Base-by-base conservation (phyloP, 1,140 invertebrate species). In the Zaprionus africanus region DNA sequence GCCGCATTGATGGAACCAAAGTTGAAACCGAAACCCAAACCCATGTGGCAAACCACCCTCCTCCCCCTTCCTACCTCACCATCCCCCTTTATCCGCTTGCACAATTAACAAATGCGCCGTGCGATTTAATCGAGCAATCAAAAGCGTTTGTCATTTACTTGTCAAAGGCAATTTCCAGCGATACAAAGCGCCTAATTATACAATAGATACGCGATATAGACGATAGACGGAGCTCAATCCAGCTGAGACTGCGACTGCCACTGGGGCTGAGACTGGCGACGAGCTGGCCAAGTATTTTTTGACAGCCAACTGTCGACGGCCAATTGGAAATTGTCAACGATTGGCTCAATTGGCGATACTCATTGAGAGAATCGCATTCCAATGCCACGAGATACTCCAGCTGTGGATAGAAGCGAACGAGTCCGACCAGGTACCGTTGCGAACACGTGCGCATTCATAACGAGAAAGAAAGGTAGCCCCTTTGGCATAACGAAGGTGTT, bases 141-240 rank as follows among this genome's bases (percentile, higher is more conserved):
- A 90, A 88, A 86, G 80, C 85, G 85, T 84, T 88, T 84, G 85
- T 88, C 81, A 88, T 88, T 88, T 84, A 84, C 78, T 82, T 88
- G 84, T 88, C 84, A 90, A 88, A 81, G 64, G 15, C 84, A 75
- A 88, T 83, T 87, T 83, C 73, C 78, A 78, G 26, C 77, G 71
- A 82, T 64, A 78, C 73, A 69, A 66, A 79, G 76, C 76, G 71
- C 53, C 75, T 90, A 88, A 88, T 90, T 87, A 87, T 86, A 76
- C 82, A 68, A 63, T 66, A 65, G 70, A 61, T 71, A 49, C 7
- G 15, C 54, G 13, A 57, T 34, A 57, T 17, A 38, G n/a, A 34
- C 15, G 1, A 22, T 19, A 58, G 15, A 9, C 17, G n/a, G 7
- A 34, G 56, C 4, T 54, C 26, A n/a, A 26, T 5, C 4, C n/a